Evolutionary conservation across 2,113 vertebrate genomes (phyloP), one percentile per base, ranked within the genome.

Genomic region (Suncus etruscus): DNA sequence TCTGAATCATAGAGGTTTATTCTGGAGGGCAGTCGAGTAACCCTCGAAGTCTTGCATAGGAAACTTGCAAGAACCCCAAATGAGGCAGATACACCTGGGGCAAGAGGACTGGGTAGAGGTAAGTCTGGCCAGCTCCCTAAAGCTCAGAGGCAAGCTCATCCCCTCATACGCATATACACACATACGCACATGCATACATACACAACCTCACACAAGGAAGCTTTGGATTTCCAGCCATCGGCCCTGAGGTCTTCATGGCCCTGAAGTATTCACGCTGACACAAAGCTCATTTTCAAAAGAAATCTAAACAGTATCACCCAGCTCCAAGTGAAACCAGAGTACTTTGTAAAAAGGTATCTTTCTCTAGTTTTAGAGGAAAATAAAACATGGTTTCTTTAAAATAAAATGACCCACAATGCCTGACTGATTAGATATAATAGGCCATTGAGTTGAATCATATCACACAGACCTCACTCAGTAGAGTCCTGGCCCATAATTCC

Each of bases 1-100:
- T 97, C 97, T 69, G 97, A 97, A 98, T 97, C 97, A 97, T 97
- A 97, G 97, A 97, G 98, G 96, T 96, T 97, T 96, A 76, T 95
- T 95, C 91, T 97, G 96, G 84, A 90, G 86, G 93, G 88, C 54
- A 93, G 90, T 63, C 95, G 91, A 94, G 77, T 89, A 69, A 77
- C 92, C 83, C 78, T 69, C 78, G 83, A 88, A 73, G 87, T 94
- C 93, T 77, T 86, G 18, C 31, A 76, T 90, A 16, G 90, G 65
- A 50, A 73, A 25, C 83, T 88, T 86, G 31, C 47, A 93, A 82
- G 86, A 93, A 93, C 72, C 87, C 72, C 11, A 58, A 15, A 8
- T 94, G 95, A 95, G 90, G 90, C 88, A 83, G 83, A 68, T 95
- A 92, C 54, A 50, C 66, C 16, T 77, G 83, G 86, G 86, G 15